Base-by-base conservation (phyloP, 2,888 invertebrate species). In the Ophion ellenae region DNA sequence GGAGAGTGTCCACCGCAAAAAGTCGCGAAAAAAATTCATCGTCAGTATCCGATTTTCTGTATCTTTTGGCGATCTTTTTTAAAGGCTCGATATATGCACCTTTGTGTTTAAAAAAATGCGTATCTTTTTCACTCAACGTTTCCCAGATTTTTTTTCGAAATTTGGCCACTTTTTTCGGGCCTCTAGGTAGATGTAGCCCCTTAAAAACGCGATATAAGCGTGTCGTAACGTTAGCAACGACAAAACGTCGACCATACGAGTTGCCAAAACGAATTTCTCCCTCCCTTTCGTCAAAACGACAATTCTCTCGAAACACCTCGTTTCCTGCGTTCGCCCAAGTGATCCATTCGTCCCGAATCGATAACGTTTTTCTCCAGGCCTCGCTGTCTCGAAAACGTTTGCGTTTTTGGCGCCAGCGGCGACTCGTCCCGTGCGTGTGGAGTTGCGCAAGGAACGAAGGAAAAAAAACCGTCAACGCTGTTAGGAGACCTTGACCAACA, bases 401-500 rank as follows among this genome's bases (percentile, higher is more conserved):
- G 45, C 45, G 20, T 70, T 53, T 70, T 32, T 9, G n/a, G 70
- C 53, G 47, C 70, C 70, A 32, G 6, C 32, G 9, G 28, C 47
- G 53, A 53, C 53, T 70, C 70, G 53, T 70, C 53, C 32, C 28
- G 28, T 28, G 17, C 17, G 53, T 47, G 24, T 28, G 14, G n/a
- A 69, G 69, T 69, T 40, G 45, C 69, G 69, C 45, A 24, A 70
- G 40, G 32, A 70, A 17, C 5, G 4, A 9, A 40, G 14, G 2
- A 53, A 53, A 53, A 47, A 53, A 53, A 36, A 40, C 40, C 67
- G 11, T 40, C 67, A 40, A 40, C 40, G 67, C n/a, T 20, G 53
- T 53, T 28, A 17, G 24, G 40, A 45, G 28, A 53, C 70, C 70
- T 70, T 70, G 70, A 70, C 28, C 47, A 28, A 70, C 17, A 53